Base-by-base conservation (phyloP, 92 coral and sea anemone species). In the Diadumene lineata region DNA sequence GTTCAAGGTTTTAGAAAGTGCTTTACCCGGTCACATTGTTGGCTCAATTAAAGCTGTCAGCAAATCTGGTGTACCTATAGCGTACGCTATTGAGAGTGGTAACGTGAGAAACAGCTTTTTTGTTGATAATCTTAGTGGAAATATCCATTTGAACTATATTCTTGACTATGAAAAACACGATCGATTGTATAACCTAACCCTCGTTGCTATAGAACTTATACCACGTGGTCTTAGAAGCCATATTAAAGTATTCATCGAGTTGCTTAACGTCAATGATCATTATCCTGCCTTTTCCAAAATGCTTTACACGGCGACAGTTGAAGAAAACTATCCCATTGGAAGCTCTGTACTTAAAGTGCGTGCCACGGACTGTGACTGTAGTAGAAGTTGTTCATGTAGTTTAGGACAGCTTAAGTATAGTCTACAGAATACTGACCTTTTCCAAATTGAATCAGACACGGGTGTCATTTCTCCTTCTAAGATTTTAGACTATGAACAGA, bases 341-440 rank as follows among this genome's bases (percentile, higher is more conserved):
- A 85, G 80, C 48, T 61, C 82, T 1, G 87, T 94, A n/a, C 38
- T 85, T 33, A 78, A 80, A n/a, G 94, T 91, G 2, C n/a, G 79
- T 18, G 98, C 96, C 26, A 84, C 72, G n/a, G 98, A 94, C 72
- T 88, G 97, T 50, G 98, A 94, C 56, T 94, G 98, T 46, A 75
- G 82, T 21, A 61, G 44, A 25, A 85, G 81, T 30, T 88, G 98
- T 66, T 66, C 65, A 27, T 94, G 98, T 31, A 31, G 81, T 0
- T 64, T 76, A n/a, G 88, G 81, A 8, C 86, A 91, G 81, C 67
- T 94, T 18, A 72, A 44, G 56, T 94, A 85, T 56, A 51, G 85
- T 11, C 79, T 94, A 27, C 11, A 48, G 21, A 73, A 84, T 61
- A 77, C 82, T 9, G 85, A 79, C 64, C 29, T 72, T 21, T 91